Base-by-base conservation (phyloP, 2,888 invertebrate genomes). In the Neria commutata region DNA sequence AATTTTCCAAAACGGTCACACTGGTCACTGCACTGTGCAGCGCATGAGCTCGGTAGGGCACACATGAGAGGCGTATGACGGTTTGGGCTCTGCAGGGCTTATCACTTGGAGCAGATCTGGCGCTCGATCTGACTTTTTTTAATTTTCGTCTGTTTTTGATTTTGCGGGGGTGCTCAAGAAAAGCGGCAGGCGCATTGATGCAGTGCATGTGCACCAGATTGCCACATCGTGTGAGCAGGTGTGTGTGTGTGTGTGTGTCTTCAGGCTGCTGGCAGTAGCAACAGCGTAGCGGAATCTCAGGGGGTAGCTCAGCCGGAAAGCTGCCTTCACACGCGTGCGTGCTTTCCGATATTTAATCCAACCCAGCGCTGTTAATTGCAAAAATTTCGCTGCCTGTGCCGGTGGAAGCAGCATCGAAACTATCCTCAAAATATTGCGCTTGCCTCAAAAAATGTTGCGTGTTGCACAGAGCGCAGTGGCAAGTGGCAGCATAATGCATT, bases 291-390 rank as follows among this genome's bases (percentile, higher is more conserved):
- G 42, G 42, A 17, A 14, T 19, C n/a, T n/a, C n/a, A n/a, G n/a
- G 37, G 8, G n/a, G 37, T 37, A n/a, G 4, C 37, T 37, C n/a
- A n/a, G 6, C 14, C 10, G n/a, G 10, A 37, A 42, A 42, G 6
- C 42, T 17, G 21, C 42, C 42, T 19, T 14, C 42, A 14, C 5
- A 42, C 42, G 42, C 42, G 75, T 74, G 74, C 74, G 74, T 74
- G 74, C 72, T 71, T 64, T 62, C 58, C 67, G 75, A 75, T 74
- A 74, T 74, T 74, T 74, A 74, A 74, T 74, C 67, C 67, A 60
- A 66, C 67, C 66, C 70, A 70, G 67, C 61, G 62, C 66, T 65
- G 75, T 74, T 74, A 74, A 74, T 74, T 74, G 74, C 73, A 67
- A 73, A 72, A 68, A 40, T 19, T 42, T 42, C 21, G 29, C 19